Conservation (phyloP, 2,888 invertebrate genomes). For the Aproaerema taeniolella region DNA sequence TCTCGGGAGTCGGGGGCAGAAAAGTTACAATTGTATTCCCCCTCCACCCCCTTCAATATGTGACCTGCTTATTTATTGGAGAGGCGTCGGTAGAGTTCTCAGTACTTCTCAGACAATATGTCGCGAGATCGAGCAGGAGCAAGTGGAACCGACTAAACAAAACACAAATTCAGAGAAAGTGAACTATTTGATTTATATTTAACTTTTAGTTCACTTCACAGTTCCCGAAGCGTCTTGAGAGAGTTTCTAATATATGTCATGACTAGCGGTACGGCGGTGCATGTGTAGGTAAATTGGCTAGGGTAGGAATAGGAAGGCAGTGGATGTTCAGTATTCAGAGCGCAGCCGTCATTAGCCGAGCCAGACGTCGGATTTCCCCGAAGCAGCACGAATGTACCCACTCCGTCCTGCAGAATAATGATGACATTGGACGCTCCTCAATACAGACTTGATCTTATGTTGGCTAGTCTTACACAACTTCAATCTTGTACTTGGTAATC, state of each 20-base stretch:
- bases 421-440: slow-evolving; percentile 46
- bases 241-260: slow-evolving; percentile 21
- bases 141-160: slow-evolving; percentile 56
- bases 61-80: slow-evolving; percentile 77
- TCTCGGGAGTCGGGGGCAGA: slow-evolving; percentile 59
- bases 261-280: slow-evolving; percentile 3
- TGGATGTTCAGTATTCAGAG: slow-evolving; percentile 59
- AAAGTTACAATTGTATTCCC: slow-evolving; percentile 76
- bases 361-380: slow-evolving; percentile 65
- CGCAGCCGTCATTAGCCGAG: slow-evolving; percentile 62
- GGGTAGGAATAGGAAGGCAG: slow-evolving; percentile 13
- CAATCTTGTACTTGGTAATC: not conserved
- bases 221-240: slow-evolving; percentile 18
- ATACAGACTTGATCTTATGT: slow-evolving; percentile 36
- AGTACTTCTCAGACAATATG: slow-evolving; percentile 76
- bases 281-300: slow-evolving; percentile 2
- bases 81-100: slow-evolving; percentile 69
- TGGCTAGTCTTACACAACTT: not conserved
- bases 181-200: slow-evolving; percentile 59
- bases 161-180: slow-evolving; percentile 62
- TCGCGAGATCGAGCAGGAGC: slow-evolving; percentile 62
- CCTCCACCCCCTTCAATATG: slow-evolving; percentile 73
- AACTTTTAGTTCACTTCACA: slow-evolving; percentile 33
- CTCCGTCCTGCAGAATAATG: slow-evolving; percentile 54
- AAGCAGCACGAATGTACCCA: slow-evolving; percentile 49